These are phyloP conservation scores for Hemitrygon akajei DNA, from an alignment of 2,797 vertebrate genomes.

Conservation along the genomic window DNA sequence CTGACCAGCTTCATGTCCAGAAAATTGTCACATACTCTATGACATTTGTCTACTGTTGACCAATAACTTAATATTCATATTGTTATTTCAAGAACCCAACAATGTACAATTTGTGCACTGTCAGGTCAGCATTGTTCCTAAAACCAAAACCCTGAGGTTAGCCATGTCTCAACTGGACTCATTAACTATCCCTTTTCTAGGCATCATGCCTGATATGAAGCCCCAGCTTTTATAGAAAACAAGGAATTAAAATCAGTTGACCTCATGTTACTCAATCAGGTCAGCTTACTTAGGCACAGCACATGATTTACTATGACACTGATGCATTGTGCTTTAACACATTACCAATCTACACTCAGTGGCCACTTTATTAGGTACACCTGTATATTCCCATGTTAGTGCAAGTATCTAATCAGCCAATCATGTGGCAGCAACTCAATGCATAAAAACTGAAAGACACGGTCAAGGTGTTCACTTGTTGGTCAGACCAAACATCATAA, in stretches of 20 bases:
- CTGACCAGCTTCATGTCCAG: not conserved
- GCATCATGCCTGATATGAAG: not conserved
- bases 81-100: not conserved
- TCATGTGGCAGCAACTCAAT: too few relatives aligned
- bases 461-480: too few relatives aligned
- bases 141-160: not conserved
- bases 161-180: not conserved
- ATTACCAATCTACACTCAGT: not conserved
- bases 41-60: not conserved
- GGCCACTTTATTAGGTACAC: too few relatives aligned
- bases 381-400: too few relatives aligned
- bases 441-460: too few relatives aligned
- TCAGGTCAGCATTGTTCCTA: not conserved
- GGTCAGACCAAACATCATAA: too few relatives aligned
- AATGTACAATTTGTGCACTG: not conserved
- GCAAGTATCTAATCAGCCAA: too few relatives aligned
- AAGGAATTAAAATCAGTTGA: not conserved
- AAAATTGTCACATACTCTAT: not conserved
- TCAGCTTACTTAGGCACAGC: not conserved
- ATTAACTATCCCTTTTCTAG: not conserved
- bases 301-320: not conserved
- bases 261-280: not conserved
- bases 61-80: not conserved
- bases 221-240: not conserved
- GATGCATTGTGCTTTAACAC: not conserved